These are phyloP conservation scores for Thyatira batis DNA, from an alignment of 2,888 invertebrate genomes.

Conservation along the genomic window DNA sequence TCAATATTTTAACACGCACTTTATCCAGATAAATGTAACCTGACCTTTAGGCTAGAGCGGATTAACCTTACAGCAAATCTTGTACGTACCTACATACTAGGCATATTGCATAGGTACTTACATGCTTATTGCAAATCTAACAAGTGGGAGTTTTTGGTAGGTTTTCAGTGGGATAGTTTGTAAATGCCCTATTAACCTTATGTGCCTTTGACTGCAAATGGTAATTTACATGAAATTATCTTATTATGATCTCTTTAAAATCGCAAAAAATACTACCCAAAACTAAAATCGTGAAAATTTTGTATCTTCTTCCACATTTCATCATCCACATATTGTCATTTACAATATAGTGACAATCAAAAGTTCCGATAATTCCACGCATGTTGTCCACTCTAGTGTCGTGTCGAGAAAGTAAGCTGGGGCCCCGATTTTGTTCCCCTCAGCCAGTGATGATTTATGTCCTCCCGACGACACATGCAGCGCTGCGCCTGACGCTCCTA, in stretches of 20 bases:
- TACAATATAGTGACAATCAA: constrained; percentile 1
- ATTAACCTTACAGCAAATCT: constrained; percentile 41
- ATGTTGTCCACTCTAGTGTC: constrained; percentile 43
- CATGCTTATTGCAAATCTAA: neutral
- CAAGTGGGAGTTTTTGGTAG: neutral
- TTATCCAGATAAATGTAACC: constrained; percentile 71
- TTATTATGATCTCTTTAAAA: too few relatives aligned
- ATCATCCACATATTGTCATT: neutral
- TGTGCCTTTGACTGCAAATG: too few relatives aligned
- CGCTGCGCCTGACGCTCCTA: constrained; percentile 68
- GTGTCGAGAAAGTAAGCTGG: constrained; percentile 69
- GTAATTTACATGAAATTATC: too few relatives aligned
- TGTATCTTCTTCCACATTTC: neutral
- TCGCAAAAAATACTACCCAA: constrained; percentile 2
- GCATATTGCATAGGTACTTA: neutral
- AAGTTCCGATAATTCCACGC: constrained; percentile 35
- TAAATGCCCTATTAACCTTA: too few relatives aligned
- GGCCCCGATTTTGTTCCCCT: constrained; percentile 62
- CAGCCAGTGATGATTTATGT: constrained; percentile 69
- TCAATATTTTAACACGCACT: constrained; percentile 77
- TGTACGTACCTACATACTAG: too few relatives aligned
- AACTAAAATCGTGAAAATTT: neutral
- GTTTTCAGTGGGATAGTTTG: too few relatives aligned
- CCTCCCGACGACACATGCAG: constrained; percentile 77
- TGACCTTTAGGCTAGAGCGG: constrained; percentile 55